Evolutionary conservation across 2,113 vertebrate genomes (phyloP).

Genomic region (Megaceryle maxima): DNA sequence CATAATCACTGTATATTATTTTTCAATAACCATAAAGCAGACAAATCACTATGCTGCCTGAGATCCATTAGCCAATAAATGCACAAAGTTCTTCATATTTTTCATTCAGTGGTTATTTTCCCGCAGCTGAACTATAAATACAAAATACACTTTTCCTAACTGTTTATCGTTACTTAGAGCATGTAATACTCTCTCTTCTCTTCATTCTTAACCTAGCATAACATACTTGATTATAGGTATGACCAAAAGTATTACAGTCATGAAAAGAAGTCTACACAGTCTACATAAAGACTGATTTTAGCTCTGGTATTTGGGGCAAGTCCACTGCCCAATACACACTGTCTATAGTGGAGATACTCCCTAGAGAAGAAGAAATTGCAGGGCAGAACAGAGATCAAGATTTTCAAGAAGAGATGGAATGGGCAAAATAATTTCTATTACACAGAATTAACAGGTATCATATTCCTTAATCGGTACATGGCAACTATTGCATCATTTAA

Average conservation of each 20-base stretch:
- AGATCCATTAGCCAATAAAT: constrained; percentile 58
- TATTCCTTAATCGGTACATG: background rate
- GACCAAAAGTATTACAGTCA: background rate
- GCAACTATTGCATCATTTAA: background rate
- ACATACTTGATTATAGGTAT: background rate
- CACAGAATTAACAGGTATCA: background rate
- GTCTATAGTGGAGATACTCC: background rate
- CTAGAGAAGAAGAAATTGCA: background rate
- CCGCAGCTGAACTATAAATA: constrained; percentile 45
- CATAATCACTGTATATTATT: constrained; percentile 64
- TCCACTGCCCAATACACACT: background rate
- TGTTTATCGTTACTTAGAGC: constrained; percentile 11
- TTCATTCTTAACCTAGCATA: background rate
- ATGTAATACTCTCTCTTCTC: background rate
- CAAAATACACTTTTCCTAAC: constrained; percentile 42
- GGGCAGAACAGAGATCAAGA: background rate
- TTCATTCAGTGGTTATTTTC: constrained; percentile 39
- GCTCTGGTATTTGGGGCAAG: background rate
- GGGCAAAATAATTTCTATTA: background rate
- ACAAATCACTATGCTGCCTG: constrained; percentile 36
- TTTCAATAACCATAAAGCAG: constrained; percentile 68
- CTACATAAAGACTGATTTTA: background rate
- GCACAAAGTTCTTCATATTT: constrained; percentile 50
- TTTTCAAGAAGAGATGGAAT: background rate
- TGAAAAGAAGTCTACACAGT: background rate